These are phyloP conservation scores for Piaya cayana DNA, from an alignment of 2,113 vertebrate species.

Conservation along the genomic window DNA sequence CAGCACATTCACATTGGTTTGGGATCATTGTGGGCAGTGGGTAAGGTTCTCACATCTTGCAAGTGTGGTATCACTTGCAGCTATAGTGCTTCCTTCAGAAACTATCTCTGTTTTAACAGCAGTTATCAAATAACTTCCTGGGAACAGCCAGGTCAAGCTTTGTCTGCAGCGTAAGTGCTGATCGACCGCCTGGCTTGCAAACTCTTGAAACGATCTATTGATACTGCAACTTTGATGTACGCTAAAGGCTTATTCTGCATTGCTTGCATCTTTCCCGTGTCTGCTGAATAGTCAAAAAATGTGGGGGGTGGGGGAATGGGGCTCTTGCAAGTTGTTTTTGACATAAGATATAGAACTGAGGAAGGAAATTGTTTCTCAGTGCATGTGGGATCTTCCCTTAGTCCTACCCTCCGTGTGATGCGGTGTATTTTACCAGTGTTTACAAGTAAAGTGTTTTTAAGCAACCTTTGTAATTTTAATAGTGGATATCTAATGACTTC, in stretches of 20 bases:
- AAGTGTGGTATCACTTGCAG: neutral
- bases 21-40: neutral
- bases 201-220: neutral
- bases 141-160: neutral
- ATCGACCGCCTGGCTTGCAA: neutral
- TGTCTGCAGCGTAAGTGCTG: neutral
- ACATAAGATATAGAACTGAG: neutral
- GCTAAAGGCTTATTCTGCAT: neutral
- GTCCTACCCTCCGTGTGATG: fast-evolving
- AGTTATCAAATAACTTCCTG: neutral
- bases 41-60: neutral
- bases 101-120: neutral
- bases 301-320: neutral
- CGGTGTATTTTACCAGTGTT: fast-evolving
- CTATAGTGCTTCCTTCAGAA: constrained; percentile 2
- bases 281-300: neutral
- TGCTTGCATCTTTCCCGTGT: neutral
- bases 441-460: neutral
- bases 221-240: neutral
- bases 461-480: neutral
- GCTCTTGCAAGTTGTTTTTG: neutral
- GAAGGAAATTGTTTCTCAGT: neutral
- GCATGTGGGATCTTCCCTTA: neutral
- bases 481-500: neutral
- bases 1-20: neutral